Conservation (phyloP, 1,140 invertebrate species). For the Pteromalus puparum region DNA sequence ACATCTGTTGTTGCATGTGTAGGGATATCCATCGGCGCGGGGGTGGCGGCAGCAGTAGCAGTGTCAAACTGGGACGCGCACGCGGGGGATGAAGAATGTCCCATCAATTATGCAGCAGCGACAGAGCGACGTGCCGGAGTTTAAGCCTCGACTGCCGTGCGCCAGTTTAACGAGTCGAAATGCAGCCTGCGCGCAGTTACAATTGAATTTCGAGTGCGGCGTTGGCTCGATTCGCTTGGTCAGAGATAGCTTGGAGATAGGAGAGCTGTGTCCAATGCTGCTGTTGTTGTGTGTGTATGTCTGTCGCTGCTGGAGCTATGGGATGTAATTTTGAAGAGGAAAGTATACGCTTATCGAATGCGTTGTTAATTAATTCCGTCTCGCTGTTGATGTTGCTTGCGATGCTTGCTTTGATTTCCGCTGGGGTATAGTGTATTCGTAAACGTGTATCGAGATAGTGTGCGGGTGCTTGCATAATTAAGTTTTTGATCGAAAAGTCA, state of each 20-base stretch:
- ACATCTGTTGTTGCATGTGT: not conserved
- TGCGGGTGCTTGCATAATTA: no score
- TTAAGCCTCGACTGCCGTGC: constrained; percentile 13
- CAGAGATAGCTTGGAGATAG: not conserved
- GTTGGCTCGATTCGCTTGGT: not conserved
- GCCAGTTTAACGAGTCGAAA: constrained; percentile 43
- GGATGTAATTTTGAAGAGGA: not conserved
- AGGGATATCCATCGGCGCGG: not conserved
- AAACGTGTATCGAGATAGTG: no score
- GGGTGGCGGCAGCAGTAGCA: not conserved
- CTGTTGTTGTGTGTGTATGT: not conserved
- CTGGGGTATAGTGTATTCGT: no score
- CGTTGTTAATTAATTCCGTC: not conserved
- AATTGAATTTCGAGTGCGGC: constrained; percentile 28
- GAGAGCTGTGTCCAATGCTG: not conserved
- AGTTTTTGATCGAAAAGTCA: no score
- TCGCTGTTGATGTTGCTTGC: not conserved
- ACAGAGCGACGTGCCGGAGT: constrained; percentile 24
- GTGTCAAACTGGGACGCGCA: constrained; percentile 9
- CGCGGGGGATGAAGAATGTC: constrained; percentile 45
- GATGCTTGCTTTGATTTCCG: not conserved
- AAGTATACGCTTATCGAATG: not conserved
- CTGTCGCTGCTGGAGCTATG: not conserved
- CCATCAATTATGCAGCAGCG: constrained; percentile 50
- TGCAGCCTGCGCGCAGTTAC: constrained; percentile 5